Evolutionary conservation across 2,888 invertebrate genomes (phyloP).

Genomic region (Cephus sareptanus): DNA sequence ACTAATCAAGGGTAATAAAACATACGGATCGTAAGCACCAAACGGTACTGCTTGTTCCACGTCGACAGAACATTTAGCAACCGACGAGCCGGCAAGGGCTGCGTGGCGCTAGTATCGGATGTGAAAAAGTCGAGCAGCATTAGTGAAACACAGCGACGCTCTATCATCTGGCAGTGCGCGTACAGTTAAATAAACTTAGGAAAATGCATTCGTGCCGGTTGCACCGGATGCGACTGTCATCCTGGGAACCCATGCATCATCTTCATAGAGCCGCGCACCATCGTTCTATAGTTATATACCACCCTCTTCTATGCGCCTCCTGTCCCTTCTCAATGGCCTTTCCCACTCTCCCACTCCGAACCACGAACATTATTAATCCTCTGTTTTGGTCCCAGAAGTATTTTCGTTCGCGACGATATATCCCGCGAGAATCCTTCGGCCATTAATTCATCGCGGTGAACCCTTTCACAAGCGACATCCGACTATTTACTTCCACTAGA

Average conservation of each 20-base stretch:
- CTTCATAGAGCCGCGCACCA: slow-evolving; percentile 23
- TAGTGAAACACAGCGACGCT: slow-evolving; percentile 4
- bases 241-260: slow-evolving; percentile 50
- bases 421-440: slow-evolving; percentile 19
- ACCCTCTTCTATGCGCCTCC: slow-evolving; percentile 17
- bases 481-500: neutral
- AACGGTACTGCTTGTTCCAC: neutral
- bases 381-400: slow-evolving; percentile 33
- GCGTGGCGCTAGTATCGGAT: neutral
- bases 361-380: slow-evolving; percentile 42
- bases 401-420: slow-evolving; percentile 32
- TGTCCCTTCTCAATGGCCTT: slow-evolving; percentile 13
- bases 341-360: slow-evolving; percentile 17
- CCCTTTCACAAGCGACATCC: slow-evolving; percentile 11
- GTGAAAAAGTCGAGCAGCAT: slow-evolving; percentile 1
- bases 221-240: slow-evolving; percentile 52
- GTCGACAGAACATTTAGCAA: slow-evolving; percentile 4
- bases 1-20: slow-evolving; percentile 1
- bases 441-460: slow-evolving; percentile 30
- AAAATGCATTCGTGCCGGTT: slow-evolving; percentile 3
- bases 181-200: slow-evolving; percentile 3
- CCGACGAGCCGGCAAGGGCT: neutral
- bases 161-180: slow-evolving; percentile 2
- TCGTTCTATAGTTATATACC: neutral
- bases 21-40: neutral